Evolutionary conservation across 2,797 vertebrate genomes (phyloP).

Genomic region (Vipera ursinii): DNA sequence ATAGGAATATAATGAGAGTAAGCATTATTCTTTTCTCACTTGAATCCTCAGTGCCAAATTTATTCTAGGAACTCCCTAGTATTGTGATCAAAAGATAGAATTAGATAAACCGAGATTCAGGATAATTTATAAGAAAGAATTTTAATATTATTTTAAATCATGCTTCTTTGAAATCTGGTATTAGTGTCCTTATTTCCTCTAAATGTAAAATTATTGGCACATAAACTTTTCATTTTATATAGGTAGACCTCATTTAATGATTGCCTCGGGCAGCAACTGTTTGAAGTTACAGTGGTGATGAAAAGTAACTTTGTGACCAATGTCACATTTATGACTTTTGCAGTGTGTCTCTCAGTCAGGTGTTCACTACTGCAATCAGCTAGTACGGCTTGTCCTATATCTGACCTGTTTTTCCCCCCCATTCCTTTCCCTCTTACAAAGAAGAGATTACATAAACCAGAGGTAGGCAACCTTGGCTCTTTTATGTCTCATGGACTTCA

Average conservation of each 20-base stretch:
- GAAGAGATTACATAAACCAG: background rate
- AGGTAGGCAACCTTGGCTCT: too few relatives aligned
- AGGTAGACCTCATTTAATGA: background rate
- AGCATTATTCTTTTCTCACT: background rate
- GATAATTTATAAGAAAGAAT: background rate
- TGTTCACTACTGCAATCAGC: background rate
- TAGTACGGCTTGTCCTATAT: background rate
- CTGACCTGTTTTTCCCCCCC: background rate
- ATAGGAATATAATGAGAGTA: background rate
- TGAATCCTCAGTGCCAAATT: background rate
- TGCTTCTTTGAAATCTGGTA: background rate
- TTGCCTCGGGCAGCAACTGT: background rate
- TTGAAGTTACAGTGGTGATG: background rate
- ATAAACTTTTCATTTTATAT: background rate
- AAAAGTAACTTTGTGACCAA: background rate
- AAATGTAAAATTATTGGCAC: background rate
- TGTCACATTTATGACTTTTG: background rate
- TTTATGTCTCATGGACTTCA: too few relatives aligned
- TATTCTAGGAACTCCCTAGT: background rate
- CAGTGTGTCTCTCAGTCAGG: background rate
- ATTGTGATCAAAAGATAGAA: background rate
- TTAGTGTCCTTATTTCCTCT: background rate
- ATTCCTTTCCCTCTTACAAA: background rate
- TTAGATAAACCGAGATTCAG: background rate
- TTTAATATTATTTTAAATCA: background rate